Evolutionary conservation across 37 sponge, comb jelly and placozoan species (phyloP).

Genomic region (Dysidea cf. avara): DNA sequence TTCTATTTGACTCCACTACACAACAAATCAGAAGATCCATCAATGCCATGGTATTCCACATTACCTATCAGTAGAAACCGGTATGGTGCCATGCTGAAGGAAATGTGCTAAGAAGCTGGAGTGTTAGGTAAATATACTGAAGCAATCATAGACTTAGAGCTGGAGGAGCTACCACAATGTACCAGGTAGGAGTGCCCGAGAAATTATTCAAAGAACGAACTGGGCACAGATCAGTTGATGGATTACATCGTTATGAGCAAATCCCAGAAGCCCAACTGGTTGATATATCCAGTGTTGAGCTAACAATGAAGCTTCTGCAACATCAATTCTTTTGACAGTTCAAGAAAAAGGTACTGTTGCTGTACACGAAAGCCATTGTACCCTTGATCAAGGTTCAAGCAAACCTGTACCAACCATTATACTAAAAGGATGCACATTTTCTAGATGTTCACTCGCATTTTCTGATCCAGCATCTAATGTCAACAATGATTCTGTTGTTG

Average conservation of each 20-base stretch:
- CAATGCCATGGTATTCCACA: background rate
- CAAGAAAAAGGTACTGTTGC: too few relatives aligned
- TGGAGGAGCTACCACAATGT: too few relatives aligned
- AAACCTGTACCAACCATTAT: too few relatives aligned
- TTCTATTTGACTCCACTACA: slow-evolving; percentile 6
- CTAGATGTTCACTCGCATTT: too few relatives aligned
- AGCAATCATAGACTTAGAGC: slow-evolving; percentile 19
- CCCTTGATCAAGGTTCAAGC: too few relatives aligned
- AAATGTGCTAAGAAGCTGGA: background rate
- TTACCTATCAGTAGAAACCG: background rate
- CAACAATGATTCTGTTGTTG: too few relatives aligned
- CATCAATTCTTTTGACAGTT: too few relatives aligned
- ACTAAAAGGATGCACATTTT: too few relatives aligned
- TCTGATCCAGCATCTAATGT: too few relatives aligned
- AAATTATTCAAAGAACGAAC: slow-evolving; percentile 4
- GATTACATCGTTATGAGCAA: background rate
- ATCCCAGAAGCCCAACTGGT: background rate
- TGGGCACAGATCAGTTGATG: slow-evolving; percentile 4
- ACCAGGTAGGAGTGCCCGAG: too few relatives aligned
- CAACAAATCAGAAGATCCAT: background rate
- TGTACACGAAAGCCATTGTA: too few relatives aligned
- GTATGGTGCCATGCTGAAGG: background rate
- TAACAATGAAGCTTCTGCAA: too few relatives aligned
- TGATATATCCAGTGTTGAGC: background rate
- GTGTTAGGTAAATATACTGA: background rate